Percentiles rank a stretch among this genome's conserved stretches.
These are phyloP conservation scores for Pitta sordida DNA, from an alignment of 2,113 vertebrate genomes.

Conservation along the genomic window DNA sequence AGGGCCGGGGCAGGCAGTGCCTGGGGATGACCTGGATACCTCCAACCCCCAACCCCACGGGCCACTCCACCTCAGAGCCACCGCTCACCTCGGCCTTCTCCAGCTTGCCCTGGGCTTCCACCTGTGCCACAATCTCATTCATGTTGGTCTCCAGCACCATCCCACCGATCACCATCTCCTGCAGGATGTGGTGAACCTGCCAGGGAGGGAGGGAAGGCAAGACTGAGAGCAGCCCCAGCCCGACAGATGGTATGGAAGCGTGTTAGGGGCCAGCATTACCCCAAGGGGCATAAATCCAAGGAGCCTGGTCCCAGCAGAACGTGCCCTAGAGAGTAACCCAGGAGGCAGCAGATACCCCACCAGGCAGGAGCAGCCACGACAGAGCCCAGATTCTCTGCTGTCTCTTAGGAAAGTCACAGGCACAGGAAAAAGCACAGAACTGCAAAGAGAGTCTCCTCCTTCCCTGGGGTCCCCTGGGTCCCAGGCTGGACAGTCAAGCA, in stretches of 20 bases:
- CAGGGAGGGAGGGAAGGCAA: neutral
- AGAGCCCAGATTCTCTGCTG: neutral
- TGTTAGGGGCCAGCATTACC: neutral
- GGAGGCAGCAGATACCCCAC: neutral
- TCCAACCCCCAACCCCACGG: neutral
- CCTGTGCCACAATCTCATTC: constrained; percentile 91
- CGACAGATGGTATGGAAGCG: accelerated
- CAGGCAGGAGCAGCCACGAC: neutral
- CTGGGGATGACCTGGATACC: neutral
- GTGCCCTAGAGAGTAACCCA: neutral
- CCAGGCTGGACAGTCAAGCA: neutral
- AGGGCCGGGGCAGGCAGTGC: neutral
- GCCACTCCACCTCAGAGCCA: too few species aligned
- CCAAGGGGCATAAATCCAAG: neutral
- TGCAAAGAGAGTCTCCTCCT: neutral
- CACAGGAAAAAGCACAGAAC: neutral
- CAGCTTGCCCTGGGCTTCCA: constrained; percentile 89
- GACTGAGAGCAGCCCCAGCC: neutral
- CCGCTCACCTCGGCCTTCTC: constrained; percentile 90
- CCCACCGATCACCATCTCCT: constrained; percentile 92
- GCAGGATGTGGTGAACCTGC: constrained; percentile 77
- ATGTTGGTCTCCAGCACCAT: constrained; percentile 98
- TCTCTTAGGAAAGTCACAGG: accelerated
- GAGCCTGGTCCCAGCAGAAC: neutral
- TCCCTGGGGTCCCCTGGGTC: neutral